Base-by-base conservation (phyloP, 2,888 invertebrate genomes). In the Yponomeuta plumbellus region DNA sequence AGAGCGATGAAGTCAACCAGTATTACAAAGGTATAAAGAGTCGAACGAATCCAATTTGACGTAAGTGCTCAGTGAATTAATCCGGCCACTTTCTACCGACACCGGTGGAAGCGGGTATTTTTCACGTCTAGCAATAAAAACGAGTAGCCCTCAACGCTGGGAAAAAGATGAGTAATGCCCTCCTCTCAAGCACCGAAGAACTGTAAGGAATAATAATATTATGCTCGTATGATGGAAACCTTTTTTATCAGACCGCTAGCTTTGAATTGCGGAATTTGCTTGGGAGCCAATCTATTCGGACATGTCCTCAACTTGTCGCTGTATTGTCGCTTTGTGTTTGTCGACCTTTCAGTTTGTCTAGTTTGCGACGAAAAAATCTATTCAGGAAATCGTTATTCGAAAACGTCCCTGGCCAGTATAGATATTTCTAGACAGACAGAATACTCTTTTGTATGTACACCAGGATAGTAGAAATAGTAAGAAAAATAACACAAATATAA, bases 41-140 rank as follows among this genome's bases (percentile, higher is more conserved):
- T 78, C 76, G 80, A 84, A 79, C 79, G 83, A 90, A 89, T 89
- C 87, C 89, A 89, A 91, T 91, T 90, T 87, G 88, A 88, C 88
- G 89, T 90, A 90, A 91, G 90, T 90, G 89, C 88, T 85, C 84
- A 84, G 85, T 85, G 90, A 91, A 90, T 91, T 90, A 91, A 90
- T 91, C 89, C 88, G 75, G 83, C 84, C 86, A 86, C 88, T 88
- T 86, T 85, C 84, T 81, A 84, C 44, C 44, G 44, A 52, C 44
- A 52, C 84, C 81, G 86, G 85, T 83, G 87, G 86, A 89, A 89
- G 88, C 87, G 88, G 88, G 86, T 87, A 90, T 89, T 90, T 90
- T 91, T 88, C 90, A 90, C 88, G 85, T 88, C 87, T 80, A 83
- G 86, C 83, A 86, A 88, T 90, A 90, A 90, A 90, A 90, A 88